Evolutionary conservation across 2,888 invertebrate species (phyloP).

Genomic region (Orchesella flavescens): DNA sequence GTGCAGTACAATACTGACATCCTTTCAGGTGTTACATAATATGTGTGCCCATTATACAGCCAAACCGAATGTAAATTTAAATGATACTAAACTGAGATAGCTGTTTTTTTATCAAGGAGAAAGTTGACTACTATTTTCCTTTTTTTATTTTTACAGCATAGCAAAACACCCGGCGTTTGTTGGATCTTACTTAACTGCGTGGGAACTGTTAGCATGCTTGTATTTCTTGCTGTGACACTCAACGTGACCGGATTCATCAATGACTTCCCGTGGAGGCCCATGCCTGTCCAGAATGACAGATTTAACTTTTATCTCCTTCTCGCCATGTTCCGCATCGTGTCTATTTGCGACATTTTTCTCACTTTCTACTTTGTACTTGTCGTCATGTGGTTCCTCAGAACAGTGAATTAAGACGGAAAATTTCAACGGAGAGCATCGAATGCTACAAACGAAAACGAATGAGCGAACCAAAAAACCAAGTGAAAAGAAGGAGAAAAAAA

Average conservation of each 20-base stretch:
- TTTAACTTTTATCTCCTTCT: conserved; percentile 64
- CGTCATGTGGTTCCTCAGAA: conserved; percentile 64
- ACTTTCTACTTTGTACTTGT: conserved; percentile 62
- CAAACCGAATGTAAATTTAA: too few relatives aligned
- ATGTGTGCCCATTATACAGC: too few relatives aligned
- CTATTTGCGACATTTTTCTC: conserved; percentile 60
- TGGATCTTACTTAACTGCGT: conserved; percentile 57
- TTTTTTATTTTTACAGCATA: conserved; percentile 59
- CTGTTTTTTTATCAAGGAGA: too few relatives aligned
- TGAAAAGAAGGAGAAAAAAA: too few relatives aligned
- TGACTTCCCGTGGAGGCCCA: conserved; percentile 62
- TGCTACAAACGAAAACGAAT: too few relatives aligned
- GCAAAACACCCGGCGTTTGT: conserved; percentile 61
- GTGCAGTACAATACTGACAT: too few relatives aligned
- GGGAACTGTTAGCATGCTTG: conserved; percentile 52
- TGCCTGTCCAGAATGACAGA: conserved; percentile 62
- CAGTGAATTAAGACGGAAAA: conserved; percentile 29
- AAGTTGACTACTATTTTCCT: background rate
- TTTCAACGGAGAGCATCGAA: background rate
- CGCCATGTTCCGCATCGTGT: conserved; percentile 60
- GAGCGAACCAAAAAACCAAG: background rate
- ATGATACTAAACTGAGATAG: too few relatives aligned
- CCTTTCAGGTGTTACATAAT: too few relatives aligned
- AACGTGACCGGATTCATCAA: conserved; percentile 65
- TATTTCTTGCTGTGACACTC: conserved; percentile 59